phyloP scores from a whole-genome alignment of 2,888 invertebrate species.

The Piscicola geometra region DNA sequence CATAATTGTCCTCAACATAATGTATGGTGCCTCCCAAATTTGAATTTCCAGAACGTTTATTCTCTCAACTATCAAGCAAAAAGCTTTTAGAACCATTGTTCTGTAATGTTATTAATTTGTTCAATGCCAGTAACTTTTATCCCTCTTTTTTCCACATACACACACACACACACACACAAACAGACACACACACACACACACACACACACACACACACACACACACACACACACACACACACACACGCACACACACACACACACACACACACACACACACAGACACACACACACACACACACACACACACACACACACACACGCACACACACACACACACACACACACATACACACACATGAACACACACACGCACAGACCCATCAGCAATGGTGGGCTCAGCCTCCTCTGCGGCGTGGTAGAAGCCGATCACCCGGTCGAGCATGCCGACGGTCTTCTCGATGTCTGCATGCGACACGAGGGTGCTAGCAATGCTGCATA shows the following conservation, averaged over 20 bases:
- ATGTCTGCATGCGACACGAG: slow-evolving; percentile 53
- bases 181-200: slow-evolving; percentile 16
- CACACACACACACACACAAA: slow-evolving; percentile 17
- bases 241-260: slow-evolving; percentile 31
- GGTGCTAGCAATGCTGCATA: neutral
- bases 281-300: slow-evolving; percentile 30
- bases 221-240: slow-evolving; percentile 33
- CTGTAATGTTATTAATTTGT: too few relatives aligned
- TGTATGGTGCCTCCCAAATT: too few relatives aligned
- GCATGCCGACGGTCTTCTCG: slow-evolving; percentile 75
- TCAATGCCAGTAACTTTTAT: too few relatives aligned
- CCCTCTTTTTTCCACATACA: too few relatives aligned
- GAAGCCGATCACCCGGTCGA: slow-evolving; percentile 72
- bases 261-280: slow-evolving; percentile 22
- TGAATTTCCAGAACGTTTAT: too few relatives aligned
- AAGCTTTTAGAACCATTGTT: too few relatives aligned
- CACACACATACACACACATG: neutral
- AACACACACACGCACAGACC: slow-evolving; percentile 57
- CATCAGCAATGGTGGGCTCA: slow-evolving; percentile 76
- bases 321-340: neutral
- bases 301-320: slow-evolving; percentile 30
- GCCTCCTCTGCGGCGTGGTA: slow-evolving; percentile 91
- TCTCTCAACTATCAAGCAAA: too few relatives aligned
- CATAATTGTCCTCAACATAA: too few relatives aligned
- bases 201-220: slow-evolving; percentile 25